Conservation (phyloP, 2,888 invertebrate genomes). For the Nemurella pictetii region DNA sequence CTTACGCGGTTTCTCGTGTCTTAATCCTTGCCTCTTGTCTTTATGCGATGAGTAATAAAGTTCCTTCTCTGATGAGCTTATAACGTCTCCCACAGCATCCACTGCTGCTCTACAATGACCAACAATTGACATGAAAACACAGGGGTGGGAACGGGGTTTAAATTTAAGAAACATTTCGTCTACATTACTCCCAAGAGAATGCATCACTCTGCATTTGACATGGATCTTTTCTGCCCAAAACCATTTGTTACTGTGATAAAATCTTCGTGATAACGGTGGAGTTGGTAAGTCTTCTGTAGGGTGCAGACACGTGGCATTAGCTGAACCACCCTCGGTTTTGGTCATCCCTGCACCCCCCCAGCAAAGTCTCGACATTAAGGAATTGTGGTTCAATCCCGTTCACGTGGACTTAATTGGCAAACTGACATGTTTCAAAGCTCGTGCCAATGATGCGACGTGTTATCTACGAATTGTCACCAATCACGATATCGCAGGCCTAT, state of each 20-base stretch:
- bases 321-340: too few relatives aligned
- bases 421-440: not conserved
- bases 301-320: too few relatives aligned
- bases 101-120: not conserved
- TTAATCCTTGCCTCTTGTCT: constrained; percentile 14
- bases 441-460: too few relatives aligned
- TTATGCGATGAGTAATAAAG: constrained; percentile 5
- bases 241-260: too few relatives aligned
- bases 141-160: not conserved
- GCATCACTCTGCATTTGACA: too few relatives aligned
- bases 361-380: not conserved
- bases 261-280: too few relatives aligned
- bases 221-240: too few relatives aligned
- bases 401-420: not conserved
- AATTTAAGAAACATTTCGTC: too few relatives aligned
- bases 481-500: too few relatives aligned
- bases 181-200: too few relatives aligned
- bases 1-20: constrained; percentile 18
- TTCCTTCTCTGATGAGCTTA: not conserved
- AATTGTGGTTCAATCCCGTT: not conserved
- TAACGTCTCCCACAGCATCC: not conserved
- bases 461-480: too few relatives aligned
- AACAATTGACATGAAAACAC: not conserved
- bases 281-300: too few relatives aligned
- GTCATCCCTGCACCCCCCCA: not conserved